Evolutionary conservation across 2,888 invertebrate genomes (phyloP).

Genomic region (Bombylius major): DNA sequence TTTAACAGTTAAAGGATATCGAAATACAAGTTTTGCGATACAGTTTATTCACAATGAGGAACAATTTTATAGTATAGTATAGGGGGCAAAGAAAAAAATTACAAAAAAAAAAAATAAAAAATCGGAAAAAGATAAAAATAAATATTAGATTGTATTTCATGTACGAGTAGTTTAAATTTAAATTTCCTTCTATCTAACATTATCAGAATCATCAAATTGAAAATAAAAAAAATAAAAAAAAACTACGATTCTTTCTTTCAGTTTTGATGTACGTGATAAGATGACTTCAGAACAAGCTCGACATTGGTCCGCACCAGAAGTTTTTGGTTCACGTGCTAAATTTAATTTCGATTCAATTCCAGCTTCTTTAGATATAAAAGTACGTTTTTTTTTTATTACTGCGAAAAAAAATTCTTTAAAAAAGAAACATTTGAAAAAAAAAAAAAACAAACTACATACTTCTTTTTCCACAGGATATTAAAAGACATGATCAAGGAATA

Average conservation of each 20-base stretch:
- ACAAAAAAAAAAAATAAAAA: no score
- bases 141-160: no score
- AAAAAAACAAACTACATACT: not conserved
- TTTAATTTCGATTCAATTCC: slow-evolving; percentile 68
- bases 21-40: no score
- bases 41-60: no score
- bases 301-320: slow-evolving; percentile 75
- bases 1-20: no score
- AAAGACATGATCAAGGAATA: slow-evolving; percentile 76
- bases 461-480: slow-evolving; percentile 47
- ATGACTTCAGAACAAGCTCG: slow-evolving; percentile 58
- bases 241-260: slow-evolving; percentile 32
- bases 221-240: not conserved
- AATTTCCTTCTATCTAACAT: no score
- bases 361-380: slow-evolving; percentile 63
- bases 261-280: slow-evolving; percentile 78
- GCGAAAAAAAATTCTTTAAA: not conserved
- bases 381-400: slow-evolving; percentile 16
- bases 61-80: no score
- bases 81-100: no score
- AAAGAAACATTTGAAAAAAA: not conserved
- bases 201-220: no score
- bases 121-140: no score
- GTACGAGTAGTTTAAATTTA: no score
- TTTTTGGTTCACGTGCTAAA: slow-evolving; percentile 76